Evolutionary conservation across 2,797 vertebrate species (phyloP).

Genomic region (Vipera latastei): DNA sequence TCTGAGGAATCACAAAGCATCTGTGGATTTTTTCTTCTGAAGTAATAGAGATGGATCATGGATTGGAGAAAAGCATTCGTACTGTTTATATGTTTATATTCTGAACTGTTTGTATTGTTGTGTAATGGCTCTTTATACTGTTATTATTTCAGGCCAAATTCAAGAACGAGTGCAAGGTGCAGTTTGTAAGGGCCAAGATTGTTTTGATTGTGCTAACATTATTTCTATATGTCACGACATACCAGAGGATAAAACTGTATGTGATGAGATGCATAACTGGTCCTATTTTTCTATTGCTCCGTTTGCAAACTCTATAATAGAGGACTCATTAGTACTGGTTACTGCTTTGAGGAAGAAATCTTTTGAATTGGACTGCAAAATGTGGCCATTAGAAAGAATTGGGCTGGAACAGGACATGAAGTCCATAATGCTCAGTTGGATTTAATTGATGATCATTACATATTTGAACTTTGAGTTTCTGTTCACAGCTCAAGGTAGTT

Average conservation of each 20-base stretch:
- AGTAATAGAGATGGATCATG: not conserved
- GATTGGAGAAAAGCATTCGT: not conserved
- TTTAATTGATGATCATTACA: not conserved
- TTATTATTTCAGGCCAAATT: not conserved
- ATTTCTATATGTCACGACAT: not conserved
- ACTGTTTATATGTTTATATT: not conserved
- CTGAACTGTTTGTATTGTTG: not conserved
- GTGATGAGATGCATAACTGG: not conserved
- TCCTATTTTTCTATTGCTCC: not conserved
- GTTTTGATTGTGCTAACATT: not conserved
- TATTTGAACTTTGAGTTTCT: conserved; percentile 4
- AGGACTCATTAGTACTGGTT: not conserved
- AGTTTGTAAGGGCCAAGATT: not conserved
- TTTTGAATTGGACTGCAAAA: not conserved
- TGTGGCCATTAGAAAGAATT: not conserved
- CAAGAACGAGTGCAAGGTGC: not conserved
- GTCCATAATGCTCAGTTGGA: not conserved
- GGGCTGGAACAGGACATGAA: not conserved
- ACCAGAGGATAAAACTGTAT: not conserved
- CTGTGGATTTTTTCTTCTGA: not conserved
- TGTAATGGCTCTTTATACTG: not conserved
- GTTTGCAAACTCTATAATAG: not conserved
- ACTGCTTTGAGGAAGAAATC: not conserved
- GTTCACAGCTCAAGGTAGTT: not conserved
- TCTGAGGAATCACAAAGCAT: not conserved